Evolutionary conservation across 2,888 invertebrate species (phyloP), one percentile per base, ranked within the genome.

Genomic region (Cheilosia grossa): DNA sequence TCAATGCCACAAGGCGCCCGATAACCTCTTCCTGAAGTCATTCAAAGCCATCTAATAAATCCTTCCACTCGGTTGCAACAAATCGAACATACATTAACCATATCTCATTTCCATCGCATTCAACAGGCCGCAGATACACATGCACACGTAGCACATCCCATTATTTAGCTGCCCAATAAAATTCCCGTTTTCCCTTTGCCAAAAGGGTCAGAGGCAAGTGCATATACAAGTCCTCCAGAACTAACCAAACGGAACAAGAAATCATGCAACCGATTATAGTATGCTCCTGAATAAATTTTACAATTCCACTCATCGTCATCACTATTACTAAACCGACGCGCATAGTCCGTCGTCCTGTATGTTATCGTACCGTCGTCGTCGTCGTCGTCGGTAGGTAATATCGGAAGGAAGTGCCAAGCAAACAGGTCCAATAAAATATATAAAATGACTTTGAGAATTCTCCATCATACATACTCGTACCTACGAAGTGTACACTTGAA

Each of bases 351-450:
- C 27, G 64, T 59, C 69, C 56, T 75, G 33, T 47, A 49, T 40
- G 21, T 51, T 51, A 59, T 51, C 59, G 70, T 70, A 9, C 44
- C 44, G 56, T 33, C 44, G 56, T 13, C 10, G 47, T 30, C 47
- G 21, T 40, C 59, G 33, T 42, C 15, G 15, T 1, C 6, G 21
- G 63, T 82, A 70, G 74, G 80, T 80, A 77, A 72, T 85, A 81
- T 81, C 81, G 85, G 81, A 85, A 81, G 81, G 85, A 85, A 73
- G 82, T 82, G 87, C 78, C 85, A 81, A 81, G 81, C 83, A 78
- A 83, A 87, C 81, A 80, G 78, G 83, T 75, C 82, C 78, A 81
- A 87, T 81, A 81, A 83, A 82, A 83, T 81, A 86, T 87, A 78
- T 80, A 80, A 81, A 81, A 80, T 80, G 73, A 75, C 74, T 80